Evolutionary conservation across 2,113 vertebrate genomes (phyloP), one percentile per base, ranked within the genome.

Genomic region (Atractosteus spatula): DNA sequence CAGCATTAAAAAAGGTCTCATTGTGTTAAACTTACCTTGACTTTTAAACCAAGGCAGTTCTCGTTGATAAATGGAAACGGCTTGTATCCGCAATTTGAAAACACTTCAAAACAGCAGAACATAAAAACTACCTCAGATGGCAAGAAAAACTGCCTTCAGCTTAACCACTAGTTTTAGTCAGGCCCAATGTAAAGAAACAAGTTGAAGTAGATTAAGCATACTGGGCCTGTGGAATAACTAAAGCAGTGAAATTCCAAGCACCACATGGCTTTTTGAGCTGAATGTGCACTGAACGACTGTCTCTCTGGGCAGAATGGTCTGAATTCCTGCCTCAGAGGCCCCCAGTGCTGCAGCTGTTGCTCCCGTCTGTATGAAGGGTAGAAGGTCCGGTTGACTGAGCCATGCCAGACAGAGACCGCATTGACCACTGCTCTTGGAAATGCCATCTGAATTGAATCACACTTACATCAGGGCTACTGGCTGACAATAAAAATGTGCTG

Each of bases 381-480:
- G 78, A 80, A 80, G 79, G 86, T 67, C 76, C 78, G 66, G 69
- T n/a, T 72, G 78, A 73, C 71, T 70, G 76, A 71, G 75, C 75
- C 79, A 51, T 73, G 75, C 68, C 78, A 80, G 73, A 67, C 64
- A 62, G 70, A 71, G 77, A 73, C 44, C 13, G 41, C 65, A 74
- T 64, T 29, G 68, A 59, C 62, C 68, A 57, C 62, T 61, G 70
- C 76, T 66, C 43, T 70, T 69, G 70, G 80, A 85, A 84, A 90
- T 87, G 82, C 85, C 86, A 84, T 83, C 77, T 56, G 77, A 89
- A 80, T 82, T 69, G 81, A 83, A 87, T 89, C 85, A 88, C 81
- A 29, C 69, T 77, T 75, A 75, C 78, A 70, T 86, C 82, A 84
- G 80, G 82, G 74, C 74, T 54, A 7, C 41, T 51, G 41, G 1